Percentiles rank a stretch among this genome's conserved stretches.
phyloP scores from a whole-genome alignment of 2,113 vertebrate species.

The Sinocyclocheilus grahami region DNA sequence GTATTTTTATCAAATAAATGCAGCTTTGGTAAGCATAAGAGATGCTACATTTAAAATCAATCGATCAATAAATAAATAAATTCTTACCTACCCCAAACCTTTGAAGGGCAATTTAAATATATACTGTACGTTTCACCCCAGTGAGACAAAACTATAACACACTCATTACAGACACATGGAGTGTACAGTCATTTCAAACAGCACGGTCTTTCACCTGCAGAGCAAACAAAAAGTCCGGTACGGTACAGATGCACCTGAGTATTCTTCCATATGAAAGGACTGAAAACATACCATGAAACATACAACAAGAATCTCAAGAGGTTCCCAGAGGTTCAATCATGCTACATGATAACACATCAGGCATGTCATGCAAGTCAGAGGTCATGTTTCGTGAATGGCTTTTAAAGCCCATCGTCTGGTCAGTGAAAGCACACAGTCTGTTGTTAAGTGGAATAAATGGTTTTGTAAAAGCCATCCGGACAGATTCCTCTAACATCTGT shows the following conservation, averaged over 20 bases:
- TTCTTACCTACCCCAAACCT: too few relatives aligned
- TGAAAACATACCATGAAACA: not conserved
- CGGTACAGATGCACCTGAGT: not conserved
- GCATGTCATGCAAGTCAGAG: not conserved
- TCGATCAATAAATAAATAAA: too few relatives aligned
- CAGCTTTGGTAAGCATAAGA: too few relatives aligned
- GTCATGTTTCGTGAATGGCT: slow-evolving; percentile 56
- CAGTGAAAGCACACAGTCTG: slow-evolving; percentile 61
- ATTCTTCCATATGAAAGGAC: not conserved
- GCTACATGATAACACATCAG: not conserved
- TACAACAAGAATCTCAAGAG: slow-evolving; percentile 27
- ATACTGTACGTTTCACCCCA: too few relatives aligned
- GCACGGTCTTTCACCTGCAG: too few relatives aligned
- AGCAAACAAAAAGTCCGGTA: not conserved
- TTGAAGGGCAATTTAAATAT: too few relatives aligned
- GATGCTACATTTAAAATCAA: too few relatives aligned
- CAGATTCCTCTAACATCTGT: slow-evolving; percentile 28
- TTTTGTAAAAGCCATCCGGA: slow-evolving; percentile 65
- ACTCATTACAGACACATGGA: too few relatives aligned
- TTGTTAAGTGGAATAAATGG: slow-evolving; percentile 71
- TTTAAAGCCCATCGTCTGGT: slow-evolving; percentile 64
- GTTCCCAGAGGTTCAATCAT: not conserved
- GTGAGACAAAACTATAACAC: too few relatives aligned
- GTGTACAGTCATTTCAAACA: too few relatives aligned
- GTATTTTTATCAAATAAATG: too few relatives aligned